Base-by-base conservation (phyloP, 2,113 vertebrate genomes). In the Sclerurus mexicanus region DNA sequence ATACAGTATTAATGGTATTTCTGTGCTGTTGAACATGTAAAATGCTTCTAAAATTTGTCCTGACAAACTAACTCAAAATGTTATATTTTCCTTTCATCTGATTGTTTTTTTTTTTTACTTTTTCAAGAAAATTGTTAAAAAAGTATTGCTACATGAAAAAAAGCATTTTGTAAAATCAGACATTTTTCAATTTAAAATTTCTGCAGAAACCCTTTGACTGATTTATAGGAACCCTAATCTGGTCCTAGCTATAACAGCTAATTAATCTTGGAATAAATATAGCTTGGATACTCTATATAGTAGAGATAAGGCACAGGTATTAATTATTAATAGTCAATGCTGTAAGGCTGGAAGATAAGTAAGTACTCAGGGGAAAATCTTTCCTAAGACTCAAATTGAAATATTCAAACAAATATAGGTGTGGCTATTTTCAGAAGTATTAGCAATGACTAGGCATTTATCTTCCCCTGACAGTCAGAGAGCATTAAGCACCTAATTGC, bases 221-320 rank as follows among this genome's bases (percentile, higher is more conserved):
- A 85, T 87, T 85, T 93, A 49, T 59, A 59, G 44, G 71, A 94
- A 64, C 14, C 30, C 63, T 94, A 93, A 76, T 93, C 82, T 82
- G 35, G 46, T 82, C 88, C 62, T 82, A 66, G 66, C 31, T 82
- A 28, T 85, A 79, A 87, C 28, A 90, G 27, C 78, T 87, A 94
- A 96, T 94, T 91, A 95, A 79, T 95, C 74, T 83, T 68, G 74
- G 78, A 95, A 85, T 91, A 94, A 94, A 85, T 85, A 95, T 90
- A 93, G 66, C 53, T 60, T 53, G 31, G 73, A 64, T 58, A 73
- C 31, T 86, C 21, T 67, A 39, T 67, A 35, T 44, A 73, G 49
- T 37, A 87, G 66, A 91, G 78, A 87, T 64, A 85, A 91, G 37
- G 49, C 40, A 89, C 28, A 64, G 20, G 80, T 96, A 87, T 93